These are phyloP conservation scores for Vicugna pacos DNA, from an alignment of 2,113 vertebrate genomes.

Conservation along the genomic window DNA sequence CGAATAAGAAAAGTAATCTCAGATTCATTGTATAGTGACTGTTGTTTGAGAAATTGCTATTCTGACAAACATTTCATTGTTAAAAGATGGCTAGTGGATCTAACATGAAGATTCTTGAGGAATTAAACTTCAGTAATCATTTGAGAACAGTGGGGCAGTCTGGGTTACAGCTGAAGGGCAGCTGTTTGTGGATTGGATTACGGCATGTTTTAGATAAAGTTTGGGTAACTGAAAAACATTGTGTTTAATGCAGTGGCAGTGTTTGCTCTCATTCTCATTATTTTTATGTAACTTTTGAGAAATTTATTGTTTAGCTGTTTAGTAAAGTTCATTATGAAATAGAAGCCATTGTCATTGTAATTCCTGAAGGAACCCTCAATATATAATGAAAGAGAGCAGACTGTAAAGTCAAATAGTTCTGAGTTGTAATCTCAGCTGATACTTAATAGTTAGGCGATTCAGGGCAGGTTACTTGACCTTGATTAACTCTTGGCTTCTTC, in stretches of 20 bases:
- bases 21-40: not conserved
- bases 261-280: conserved; percentile 34
- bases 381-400: not conserved
- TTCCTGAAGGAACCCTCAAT: not conserved
- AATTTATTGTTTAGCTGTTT: not conserved
- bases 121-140: conserved; percentile 62
- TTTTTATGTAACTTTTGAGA: conserved; percentile 49
- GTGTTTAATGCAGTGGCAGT: not conserved
- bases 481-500: conserved; percentile 21
- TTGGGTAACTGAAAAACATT: not conserved
- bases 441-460: conserved; percentile 27
- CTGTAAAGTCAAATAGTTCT: not conserved
- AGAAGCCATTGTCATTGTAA: not conserved
- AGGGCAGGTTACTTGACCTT: conserved; percentile 50
- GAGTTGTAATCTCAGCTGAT: conserved; percentile 49
- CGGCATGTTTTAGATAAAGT: conserved; percentile 49
- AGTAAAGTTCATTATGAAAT: conserved; percentile 27
- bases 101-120: conserved; percentile 35
- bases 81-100: conserved; percentile 44
- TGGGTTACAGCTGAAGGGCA: conserved; percentile 48
- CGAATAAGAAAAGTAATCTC: conserved; percentile 13
- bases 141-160: conserved; percentile 50
- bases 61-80: conserved; percentile 64
- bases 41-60: conserved; percentile 52
- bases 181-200: conserved; percentile 71